Conservation (phyloP, 2,797 vertebrate species). For the Avahi laniger region DNA sequence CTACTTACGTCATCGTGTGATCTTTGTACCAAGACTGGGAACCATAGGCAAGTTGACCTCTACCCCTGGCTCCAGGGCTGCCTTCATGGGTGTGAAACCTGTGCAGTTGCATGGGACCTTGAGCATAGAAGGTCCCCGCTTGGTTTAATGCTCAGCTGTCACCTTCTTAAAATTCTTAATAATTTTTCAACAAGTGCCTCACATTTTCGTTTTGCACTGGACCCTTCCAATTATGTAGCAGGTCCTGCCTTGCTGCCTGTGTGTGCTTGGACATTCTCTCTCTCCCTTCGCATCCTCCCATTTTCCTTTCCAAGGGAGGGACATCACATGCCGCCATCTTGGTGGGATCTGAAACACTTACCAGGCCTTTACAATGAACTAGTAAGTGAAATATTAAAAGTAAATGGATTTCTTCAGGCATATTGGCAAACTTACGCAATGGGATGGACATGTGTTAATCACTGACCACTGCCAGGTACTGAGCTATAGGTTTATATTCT, state of each 20-base stretch:
- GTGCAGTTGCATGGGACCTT: fast-evolving
- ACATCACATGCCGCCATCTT: neutral
- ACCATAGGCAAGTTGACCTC: neutral
- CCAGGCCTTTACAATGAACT: neutral
- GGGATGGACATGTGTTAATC: neutral
- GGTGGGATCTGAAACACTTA: neutral
- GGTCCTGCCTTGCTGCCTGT: neutral
- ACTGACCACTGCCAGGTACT: neutral
- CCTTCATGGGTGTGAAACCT: neutral
- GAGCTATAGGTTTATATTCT: neutral
- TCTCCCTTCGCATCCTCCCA: fast-evolving
- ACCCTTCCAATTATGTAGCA: neutral
- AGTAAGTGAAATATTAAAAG: neutral
- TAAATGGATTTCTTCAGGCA: neutral
- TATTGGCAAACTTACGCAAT: no score
- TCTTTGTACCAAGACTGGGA: neutral
- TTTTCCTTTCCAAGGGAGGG: neutral
- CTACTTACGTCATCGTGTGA: neutral
- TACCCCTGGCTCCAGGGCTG: neutral
- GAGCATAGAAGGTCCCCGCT: neutral
- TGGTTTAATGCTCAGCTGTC: neutral
- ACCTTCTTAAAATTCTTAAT: neutral
- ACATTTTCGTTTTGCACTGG: neutral
- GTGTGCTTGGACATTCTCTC: neutral
- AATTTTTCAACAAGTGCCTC: neutral